These are phyloP conservation scores for Anoplolepis gracilipes DNA, from an alignment of 1,140 invertebrate species.

Conservation along the genomic window DNA sequence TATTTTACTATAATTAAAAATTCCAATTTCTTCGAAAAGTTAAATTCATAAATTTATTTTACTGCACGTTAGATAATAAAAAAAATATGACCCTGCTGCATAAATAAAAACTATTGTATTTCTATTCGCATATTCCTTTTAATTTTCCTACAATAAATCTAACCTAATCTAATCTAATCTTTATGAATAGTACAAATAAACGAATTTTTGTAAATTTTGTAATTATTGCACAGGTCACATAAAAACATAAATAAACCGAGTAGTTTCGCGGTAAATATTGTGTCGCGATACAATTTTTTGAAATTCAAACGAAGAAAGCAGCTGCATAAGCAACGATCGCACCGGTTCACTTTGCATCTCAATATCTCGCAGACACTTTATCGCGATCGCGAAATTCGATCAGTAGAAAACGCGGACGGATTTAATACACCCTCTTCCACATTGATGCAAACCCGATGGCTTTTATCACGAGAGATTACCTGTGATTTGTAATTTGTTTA, in stretches of 20 bases:
- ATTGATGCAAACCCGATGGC: constrained; percentile 69
- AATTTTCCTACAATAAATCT: constrained; percentile 1
- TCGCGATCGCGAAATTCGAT: constrained; percentile 67
- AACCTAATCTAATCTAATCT: constrained; percentile 49
- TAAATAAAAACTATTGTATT: not conserved
- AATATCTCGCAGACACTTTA: not conserved
- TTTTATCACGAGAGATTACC: constrained; percentile 82
- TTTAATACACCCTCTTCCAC: not conserved
- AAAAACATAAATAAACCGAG: not conserved
- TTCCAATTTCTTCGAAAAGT: not conserved
- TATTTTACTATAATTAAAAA: not conserved
- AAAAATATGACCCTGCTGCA: not conserved
- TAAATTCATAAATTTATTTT: not conserved
- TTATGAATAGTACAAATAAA: not conserved
- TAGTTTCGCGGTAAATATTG: not conserved
- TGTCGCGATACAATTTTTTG: not conserved
- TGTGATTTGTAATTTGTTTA: constrained; percentile 85
- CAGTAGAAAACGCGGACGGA: constrained; percentile 30
- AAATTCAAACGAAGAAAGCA: constrained; percentile 33
- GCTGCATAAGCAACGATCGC: not conserved
- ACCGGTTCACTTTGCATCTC: constrained; percentile 1
- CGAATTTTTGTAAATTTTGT: not conserved
- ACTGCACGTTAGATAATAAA: not conserved
- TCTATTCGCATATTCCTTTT: not conserved
- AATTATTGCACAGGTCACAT: not conserved